Evolutionary conservation across 2,113 vertebrate genomes (phyloP).

Genomic region (Heptranchias perlo): DNA sequence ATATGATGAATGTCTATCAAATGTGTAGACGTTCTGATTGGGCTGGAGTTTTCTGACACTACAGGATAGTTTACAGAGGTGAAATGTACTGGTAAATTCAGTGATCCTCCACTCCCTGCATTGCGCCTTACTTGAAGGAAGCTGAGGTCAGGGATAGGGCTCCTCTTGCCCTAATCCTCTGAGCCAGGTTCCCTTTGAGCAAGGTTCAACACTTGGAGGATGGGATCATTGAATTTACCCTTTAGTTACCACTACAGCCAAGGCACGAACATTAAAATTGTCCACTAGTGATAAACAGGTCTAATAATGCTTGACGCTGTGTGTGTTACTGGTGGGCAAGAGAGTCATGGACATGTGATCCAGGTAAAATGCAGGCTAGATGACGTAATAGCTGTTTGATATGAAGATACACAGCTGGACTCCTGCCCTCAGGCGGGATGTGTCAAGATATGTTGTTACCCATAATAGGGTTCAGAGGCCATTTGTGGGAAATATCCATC

Average conservation of each 20-base stretch:
- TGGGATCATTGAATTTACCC: background rate
- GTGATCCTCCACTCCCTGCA: background rate
- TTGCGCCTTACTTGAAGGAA: background rate
- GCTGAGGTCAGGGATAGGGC: background rate
- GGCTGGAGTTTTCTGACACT: background rate
- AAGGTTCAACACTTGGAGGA: background rate
- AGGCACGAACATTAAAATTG: background rate
- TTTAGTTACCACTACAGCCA: background rate
- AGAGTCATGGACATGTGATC: background rate
- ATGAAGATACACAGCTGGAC: background rate
- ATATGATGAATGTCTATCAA: background rate
- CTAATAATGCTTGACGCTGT: background rate
- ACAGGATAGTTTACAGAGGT: background rate
- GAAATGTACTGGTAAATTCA: background rate
- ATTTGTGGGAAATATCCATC: background rate
- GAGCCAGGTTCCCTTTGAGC: background rate
- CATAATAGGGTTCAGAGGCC: background rate
- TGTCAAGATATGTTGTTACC: background rate
- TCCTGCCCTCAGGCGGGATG: background rate
- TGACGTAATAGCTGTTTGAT: background rate
- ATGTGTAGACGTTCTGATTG: background rate
- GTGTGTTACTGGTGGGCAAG: background rate
- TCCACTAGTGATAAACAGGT: background rate
- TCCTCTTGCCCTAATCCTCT: background rate
- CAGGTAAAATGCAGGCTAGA: background rate